Conservation (phyloP, 2,113 vertebrate species). For the Peromyscus leucopus region DNA sequence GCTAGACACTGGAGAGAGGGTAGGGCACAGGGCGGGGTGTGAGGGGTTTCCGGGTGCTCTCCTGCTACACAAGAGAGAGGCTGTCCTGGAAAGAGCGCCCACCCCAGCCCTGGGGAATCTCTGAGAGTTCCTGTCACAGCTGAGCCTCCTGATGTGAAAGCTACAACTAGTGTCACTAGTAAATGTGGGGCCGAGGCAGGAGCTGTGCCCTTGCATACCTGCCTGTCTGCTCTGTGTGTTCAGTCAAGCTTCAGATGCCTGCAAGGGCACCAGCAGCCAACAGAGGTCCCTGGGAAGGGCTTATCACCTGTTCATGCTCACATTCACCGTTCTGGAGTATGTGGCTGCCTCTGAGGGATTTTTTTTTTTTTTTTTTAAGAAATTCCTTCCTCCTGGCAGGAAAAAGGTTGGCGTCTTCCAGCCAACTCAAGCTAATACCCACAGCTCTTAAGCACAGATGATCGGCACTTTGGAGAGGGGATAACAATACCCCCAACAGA, state of each 20-base stretch:
- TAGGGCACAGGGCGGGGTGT: fast-evolving
- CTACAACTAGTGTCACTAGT: fast-evolving
- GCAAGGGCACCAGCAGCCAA: too few relatives aligned
- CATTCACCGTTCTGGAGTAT: fast-evolving
- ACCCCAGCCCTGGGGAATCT: background rate
- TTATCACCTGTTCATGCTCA: background rate
- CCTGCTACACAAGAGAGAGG: background rate
- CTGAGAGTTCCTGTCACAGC: background rate
- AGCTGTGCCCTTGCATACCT: background rate
- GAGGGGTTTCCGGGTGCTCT: fast-evolving
- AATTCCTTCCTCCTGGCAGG: background rate
- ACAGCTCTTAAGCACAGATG: background rate
- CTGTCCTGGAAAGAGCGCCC: fast-evolving
- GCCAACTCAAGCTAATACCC: background rate
- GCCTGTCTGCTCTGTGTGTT: background rate
- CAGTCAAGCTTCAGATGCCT: background rate
- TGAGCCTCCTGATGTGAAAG: fast-evolving
- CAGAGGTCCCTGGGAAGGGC: background rate
- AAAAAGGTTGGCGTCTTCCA: background rate
- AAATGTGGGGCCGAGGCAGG: too few relatives aligned
- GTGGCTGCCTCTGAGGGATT: background rate
- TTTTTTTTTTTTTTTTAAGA: background rate
- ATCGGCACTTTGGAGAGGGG: background rate
- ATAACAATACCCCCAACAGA: fast-evolving
- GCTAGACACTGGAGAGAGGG: conserved; percentile 66